phyloP scores from a whole-genome alignment of 1,140 invertebrate genomes.

The Leptinotarsa texana region DNA sequence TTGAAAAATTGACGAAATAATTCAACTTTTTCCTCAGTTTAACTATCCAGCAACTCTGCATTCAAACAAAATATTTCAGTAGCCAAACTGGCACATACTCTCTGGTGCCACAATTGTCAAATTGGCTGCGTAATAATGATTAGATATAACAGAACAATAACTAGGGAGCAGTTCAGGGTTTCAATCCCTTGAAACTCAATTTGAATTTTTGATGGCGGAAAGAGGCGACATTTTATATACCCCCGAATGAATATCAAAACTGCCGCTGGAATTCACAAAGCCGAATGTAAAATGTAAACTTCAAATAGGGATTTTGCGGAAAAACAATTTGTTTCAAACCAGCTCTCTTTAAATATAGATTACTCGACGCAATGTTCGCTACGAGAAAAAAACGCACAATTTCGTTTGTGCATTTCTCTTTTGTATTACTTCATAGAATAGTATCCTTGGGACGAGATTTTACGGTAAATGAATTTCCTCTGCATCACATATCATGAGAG shows the following conservation, averaged over 20 bases:
- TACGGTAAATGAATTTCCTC: not conserved
- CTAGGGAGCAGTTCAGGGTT: too few species aligned
- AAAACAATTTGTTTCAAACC: constrained; percentile 19
- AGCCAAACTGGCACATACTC: too few species aligned
- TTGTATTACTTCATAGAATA: not conserved
- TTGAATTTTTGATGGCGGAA: constrained; percentile 5
- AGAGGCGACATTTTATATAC: not conserved
- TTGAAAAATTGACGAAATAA: too few species aligned
- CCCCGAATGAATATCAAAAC: not conserved
- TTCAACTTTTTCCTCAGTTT: too few species aligned
- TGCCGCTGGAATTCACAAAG: constrained; percentile 6
- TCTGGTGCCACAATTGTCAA: too few species aligned
- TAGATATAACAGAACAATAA: too few species aligned
- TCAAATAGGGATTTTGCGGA: constrained; percentile 12
- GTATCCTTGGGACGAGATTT: not conserved
- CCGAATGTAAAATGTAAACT: constrained; percentile 1
- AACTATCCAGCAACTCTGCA: too few species aligned
- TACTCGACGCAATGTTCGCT: not conserved
- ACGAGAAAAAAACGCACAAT: not conserved
- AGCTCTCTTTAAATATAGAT: constrained; percentile 18
- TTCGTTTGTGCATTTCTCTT: not conserved
- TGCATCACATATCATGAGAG: too few species aligned
- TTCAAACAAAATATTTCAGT: too few species aligned
- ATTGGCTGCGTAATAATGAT: too few species aligned
- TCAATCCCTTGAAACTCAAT: not conserved